Conservation (phyloP, 2,888 invertebrate species). For the Lamellibrachia satsuma region DNA sequence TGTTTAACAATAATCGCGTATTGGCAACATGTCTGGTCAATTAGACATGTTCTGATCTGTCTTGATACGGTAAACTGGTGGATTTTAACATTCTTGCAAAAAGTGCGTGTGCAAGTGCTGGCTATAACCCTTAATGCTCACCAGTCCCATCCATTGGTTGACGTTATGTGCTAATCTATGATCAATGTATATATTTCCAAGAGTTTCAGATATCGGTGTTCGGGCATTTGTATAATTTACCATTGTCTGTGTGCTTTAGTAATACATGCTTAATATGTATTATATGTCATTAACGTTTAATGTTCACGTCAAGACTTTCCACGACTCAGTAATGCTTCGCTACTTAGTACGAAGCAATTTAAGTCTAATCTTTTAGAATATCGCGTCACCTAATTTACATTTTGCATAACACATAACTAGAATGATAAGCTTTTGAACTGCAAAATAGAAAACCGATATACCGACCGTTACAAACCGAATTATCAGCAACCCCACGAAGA, state of each 20-base stretch:
- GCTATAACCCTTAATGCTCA: neutral
- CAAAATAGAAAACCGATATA: neutral
- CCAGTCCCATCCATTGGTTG: neutral
- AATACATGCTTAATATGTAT: neutral
- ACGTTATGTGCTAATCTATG: neutral
- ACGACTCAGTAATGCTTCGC: neutral
- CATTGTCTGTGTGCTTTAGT: neutral
- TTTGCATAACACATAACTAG: neutral
- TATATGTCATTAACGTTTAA: neutral
- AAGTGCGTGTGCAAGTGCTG: neutral
- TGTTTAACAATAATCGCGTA: too few relatives aligned
- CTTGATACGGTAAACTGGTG: too few relatives aligned
- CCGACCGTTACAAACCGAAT: neutral
- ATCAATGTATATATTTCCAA: neutral
- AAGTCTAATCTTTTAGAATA: neutral
- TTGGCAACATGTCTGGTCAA: too few relatives aligned
- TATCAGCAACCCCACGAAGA: neutral
- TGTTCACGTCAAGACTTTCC: neutral
- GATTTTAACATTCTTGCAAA: neutral
- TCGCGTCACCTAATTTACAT: neutral
- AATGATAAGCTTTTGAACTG: neutral
- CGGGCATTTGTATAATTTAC: neutral
- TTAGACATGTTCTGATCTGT: too few relatives aligned
- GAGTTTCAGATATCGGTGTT: neutral
- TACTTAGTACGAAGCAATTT: neutral